Evolutionary conservation across 1,140 invertebrate genomes (phyloP).

Genomic region (Potamilus streckersoni): DNA sequence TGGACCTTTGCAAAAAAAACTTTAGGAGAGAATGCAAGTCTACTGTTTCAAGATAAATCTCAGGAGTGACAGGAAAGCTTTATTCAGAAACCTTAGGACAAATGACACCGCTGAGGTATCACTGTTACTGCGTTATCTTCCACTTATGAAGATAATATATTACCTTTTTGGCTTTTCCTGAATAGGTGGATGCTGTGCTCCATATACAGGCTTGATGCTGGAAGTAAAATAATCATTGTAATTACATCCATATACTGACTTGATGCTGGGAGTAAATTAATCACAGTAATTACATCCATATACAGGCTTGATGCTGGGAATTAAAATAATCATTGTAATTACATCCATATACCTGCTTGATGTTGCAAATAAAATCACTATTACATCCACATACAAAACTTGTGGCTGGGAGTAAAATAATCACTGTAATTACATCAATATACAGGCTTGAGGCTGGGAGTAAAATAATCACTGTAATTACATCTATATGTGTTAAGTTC

Average conservation of each 20-base stretch:
- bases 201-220: constrained; percentile 68
- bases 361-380: neutral
- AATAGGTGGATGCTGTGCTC: constrained; percentile 68
- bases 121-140: neutral
- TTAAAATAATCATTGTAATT: constrained; percentile 15
- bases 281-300: constrained; percentile 30
- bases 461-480: constrained; percentile 13
- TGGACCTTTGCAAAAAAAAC: no score
- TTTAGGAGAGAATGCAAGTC: no score
- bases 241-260: neutral
- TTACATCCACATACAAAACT: constrained; percentile 53
- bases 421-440: constrained; percentile 47
- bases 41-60: no score
- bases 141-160: constrained; percentile 4
- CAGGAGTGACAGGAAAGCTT: no score
- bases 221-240: constrained; percentile 30
- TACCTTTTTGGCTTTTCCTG: constrained; percentile 58
- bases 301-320: constrained; percentile 65
- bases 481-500: neutral
- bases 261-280: neutral
- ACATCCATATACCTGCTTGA: neutral
- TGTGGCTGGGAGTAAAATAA: neutral
- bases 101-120: neutral
- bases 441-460: constrained; percentile 65
- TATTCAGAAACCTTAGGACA: no score